Base-by-base conservation (phyloP, 2,113 vertebrate species). In the Toxotes jaculatrix region DNA sequence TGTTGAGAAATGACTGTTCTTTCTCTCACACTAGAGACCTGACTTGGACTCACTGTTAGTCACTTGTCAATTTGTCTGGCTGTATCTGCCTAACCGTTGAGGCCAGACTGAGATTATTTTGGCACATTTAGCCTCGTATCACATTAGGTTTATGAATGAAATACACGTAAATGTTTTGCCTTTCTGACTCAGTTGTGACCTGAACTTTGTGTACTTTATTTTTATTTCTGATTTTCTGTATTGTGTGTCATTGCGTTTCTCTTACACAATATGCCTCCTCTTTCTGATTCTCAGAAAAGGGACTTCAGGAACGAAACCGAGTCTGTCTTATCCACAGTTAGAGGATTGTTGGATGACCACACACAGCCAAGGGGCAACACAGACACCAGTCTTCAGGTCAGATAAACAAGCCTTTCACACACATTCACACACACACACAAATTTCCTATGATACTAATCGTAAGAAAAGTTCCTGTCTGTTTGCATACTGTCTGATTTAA, bases 301-400 rank as follows among this genome's bases (percentile, higher is more conserved):
- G 95, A 96, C 82, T 90, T 94, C 43, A 92, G 83, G 85, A 90
- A 94, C 79, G 87, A 94, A 75, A 89, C 89, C 10, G 23, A 74
- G 10, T 85, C 92, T 3, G 49, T 95, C n/a, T 45, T 87, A 56
- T 69, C 82, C 19, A 77, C 80, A 21, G 69, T 96, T 1, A 87
- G 82, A 73, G 75, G 84, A 74, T 47, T 94, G 9, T 51, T 88
- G 49, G 89, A 91, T 10, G 32, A 86, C 55, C 83, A 87, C 38
- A 68, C 81, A 19, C 65, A 87, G 16, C 1, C 57, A 13, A 82
- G 77, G 23, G 74, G 87, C 31, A 76, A 74, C 64, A 79, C 67
- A 53, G 92, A 93, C 42, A 62, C 27, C 17, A 82, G 88, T 53
- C 86, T 97, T 55, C 72, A 78, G 93, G 97, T 97, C 80, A 94